phyloP scores from a whole-genome alignment of 2,888 invertebrate genomes.

The Galerucella calmariensis region DNA sequence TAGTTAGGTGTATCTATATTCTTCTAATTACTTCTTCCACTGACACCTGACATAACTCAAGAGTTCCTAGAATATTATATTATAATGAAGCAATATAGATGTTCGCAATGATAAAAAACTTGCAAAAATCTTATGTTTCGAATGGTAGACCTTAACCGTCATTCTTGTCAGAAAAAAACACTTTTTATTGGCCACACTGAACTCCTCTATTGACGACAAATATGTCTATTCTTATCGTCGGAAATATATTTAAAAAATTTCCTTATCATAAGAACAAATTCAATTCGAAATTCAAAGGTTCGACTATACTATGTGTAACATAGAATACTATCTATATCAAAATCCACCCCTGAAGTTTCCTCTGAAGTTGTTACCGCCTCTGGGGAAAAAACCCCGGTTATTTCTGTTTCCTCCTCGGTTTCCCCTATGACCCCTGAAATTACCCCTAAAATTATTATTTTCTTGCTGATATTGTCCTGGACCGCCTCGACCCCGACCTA shows the following conservation, averaged over 20 bases:
- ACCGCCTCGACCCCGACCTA: conserved; percentile 38
- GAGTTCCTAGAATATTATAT: no score
- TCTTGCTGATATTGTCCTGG: conserved; percentile 33
- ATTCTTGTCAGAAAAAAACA: no score
- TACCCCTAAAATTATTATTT: conserved; percentile 42
- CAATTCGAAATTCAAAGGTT: conserved; percentile 6
- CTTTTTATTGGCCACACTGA: no score
- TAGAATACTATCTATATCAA: conserved; percentile 34
- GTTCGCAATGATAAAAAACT: no score
- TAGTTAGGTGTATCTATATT: no score
- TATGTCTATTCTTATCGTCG: not conserved
- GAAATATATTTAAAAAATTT: not conserved
- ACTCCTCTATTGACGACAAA: not conserved
- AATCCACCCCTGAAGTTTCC: conserved; percentile 45
- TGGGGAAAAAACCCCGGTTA: conserved; percentile 38
- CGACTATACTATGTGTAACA: conserved; percentile 11
- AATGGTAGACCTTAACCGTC: no score
- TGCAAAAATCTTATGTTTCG: no score
- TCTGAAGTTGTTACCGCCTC: conserved; percentile 36
- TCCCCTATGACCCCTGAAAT: conserved; percentile 32
- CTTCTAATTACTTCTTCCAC: no score
- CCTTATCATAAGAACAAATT: conserved; percentile 5
- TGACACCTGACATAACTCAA: no score
- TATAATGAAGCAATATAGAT: no score
- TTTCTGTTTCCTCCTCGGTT: conserved; percentile 38